Conservation (phyloP, 2,797 vertebrate species). For the Gallinago solitaria region DNA sequence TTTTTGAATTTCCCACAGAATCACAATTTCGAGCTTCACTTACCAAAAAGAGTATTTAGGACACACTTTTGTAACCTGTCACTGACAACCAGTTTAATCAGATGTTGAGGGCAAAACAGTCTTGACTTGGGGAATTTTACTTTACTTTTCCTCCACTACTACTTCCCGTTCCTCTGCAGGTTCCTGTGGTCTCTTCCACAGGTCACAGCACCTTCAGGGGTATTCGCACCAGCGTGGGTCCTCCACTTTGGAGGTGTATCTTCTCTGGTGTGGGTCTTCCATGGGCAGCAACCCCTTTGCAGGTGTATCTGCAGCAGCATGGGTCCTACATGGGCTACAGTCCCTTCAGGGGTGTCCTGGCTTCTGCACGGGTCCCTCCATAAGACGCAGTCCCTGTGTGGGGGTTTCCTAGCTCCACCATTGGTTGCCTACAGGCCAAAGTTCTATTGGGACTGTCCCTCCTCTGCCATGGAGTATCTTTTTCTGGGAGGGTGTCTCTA, state of each 20-base stretch:
- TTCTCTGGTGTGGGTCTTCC: not conserved
- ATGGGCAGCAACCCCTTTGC: rapidly evolving
- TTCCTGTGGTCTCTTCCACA: not conserved
- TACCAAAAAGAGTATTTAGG: not conserved
- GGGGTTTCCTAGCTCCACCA: not conserved
- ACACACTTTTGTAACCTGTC: not conserved
- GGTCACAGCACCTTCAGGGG: rapidly evolving
- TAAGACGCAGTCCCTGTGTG: rapidly evolving
- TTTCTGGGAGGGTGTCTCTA: not conserved
- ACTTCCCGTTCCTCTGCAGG: not conserved
- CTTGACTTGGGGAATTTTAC: not conserved
- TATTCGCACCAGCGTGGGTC: not conserved
- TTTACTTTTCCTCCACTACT: not conserved
- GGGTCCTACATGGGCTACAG: not conserved
- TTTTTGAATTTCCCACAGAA: not conserved
- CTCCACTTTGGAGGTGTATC: not conserved
- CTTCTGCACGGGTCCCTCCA: not conserved
- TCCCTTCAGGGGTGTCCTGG: not conserved
- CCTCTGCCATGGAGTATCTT: not conserved
- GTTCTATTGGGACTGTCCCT: not conserved
- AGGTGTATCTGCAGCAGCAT: not conserved
- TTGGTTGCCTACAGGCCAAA: not conserved
- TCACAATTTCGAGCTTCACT: not conserved
- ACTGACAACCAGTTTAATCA: not conserved
- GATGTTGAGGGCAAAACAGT: not conserved